Evolutionary conservation across 2,113 vertebrate species (phyloP), one percentile per base, ranked within the genome.

Genomic region (Alaudala cheleensis): DNA sequence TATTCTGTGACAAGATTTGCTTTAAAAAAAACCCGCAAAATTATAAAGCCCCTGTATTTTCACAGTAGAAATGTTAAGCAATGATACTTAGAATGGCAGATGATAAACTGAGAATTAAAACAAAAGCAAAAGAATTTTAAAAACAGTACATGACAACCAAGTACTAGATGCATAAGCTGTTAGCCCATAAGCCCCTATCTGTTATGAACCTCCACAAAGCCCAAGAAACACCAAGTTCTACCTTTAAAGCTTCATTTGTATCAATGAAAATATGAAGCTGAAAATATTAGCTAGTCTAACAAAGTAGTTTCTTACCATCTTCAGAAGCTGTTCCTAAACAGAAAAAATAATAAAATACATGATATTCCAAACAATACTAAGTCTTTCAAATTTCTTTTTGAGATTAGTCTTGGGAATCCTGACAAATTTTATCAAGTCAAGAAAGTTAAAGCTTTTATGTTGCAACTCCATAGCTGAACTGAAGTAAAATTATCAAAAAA

Each of bases 251-350:
- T 86, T 93, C 69, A 91, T 85, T 93, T 69, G 66, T 67, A 95
- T 60, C 42, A 92, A 97, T 93, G 90, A 95, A 96, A 95, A 95
- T 17, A 96, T 49, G 57, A 97, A 97, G 81, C 81, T 89, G 93
- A 85, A 97, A 70, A 67, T 62, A 86, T 90, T 77, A 96, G 83
- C 79, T 95, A 10, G 88, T 97, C 97, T 97, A 96, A 93, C 83
- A 88, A 92, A 97, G 92, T 84, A 50, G 92, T 95, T 82, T 98
- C 98, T 99, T 99, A 99, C 98, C 98, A 98, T 99, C 98, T 97
- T 98, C 98, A 98, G 98, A 98, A 91, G 98, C 97, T 97, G 98
- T 98, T 97, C 98, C 98, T 99, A 98, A 97, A 98, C 96, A 98
- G 97, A 98, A 96, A 98, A 98, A 96, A 97, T 91, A 97, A 97